Evolutionary conservation across 1,140 invertebrate species (phyloP).

Genomic region (Drosophila sp.): DNA sequence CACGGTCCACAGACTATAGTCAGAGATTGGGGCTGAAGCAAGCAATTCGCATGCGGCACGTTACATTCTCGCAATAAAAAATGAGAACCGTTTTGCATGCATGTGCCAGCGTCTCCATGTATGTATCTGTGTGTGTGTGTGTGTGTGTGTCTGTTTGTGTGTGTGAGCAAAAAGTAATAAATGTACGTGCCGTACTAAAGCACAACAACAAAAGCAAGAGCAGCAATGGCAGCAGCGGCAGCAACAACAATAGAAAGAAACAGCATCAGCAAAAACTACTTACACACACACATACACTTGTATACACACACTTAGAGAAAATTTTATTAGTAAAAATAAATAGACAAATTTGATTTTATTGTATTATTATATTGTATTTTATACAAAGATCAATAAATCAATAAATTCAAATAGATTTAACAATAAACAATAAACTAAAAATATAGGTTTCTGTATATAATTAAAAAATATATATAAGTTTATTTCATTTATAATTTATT

Average conservation of each 20-base stretch:
- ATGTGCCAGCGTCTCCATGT: conserved; percentile 58
- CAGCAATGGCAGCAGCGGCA: conserved; percentile 4
- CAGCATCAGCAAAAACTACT: conserved; percentile 25
- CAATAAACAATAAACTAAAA: too few species aligned
- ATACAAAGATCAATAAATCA: too few species aligned
- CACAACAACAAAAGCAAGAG: conserved; percentile 42
- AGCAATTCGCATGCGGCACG: conserved; percentile 82
- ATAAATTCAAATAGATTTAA: too few species aligned
- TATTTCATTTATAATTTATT: too few species aligned
- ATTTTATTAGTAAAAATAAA: too few species aligned
- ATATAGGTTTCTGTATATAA: too few species aligned
- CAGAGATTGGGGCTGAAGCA: conserved; percentile 55
- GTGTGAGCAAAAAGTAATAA: conserved; percentile 68
- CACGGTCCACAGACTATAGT: neutral
- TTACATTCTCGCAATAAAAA: conserved; percentile 82
- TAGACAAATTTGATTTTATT: too few species aligned
- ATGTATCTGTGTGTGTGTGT: conserved; percentile 24
- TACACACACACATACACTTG: neutral
- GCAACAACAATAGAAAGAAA: neutral
- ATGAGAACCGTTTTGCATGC: conserved; percentile 80
- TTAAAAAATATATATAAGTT: too few species aligned
- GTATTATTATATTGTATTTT: too few species aligned
- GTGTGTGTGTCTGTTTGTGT: conserved; percentile 25
- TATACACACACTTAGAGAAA: neutral
- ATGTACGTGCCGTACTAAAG: conserved; percentile 77